Base-by-base conservation (phyloP, 2,888 invertebrate species). In the Caenorhabditis imperialis region DNA sequence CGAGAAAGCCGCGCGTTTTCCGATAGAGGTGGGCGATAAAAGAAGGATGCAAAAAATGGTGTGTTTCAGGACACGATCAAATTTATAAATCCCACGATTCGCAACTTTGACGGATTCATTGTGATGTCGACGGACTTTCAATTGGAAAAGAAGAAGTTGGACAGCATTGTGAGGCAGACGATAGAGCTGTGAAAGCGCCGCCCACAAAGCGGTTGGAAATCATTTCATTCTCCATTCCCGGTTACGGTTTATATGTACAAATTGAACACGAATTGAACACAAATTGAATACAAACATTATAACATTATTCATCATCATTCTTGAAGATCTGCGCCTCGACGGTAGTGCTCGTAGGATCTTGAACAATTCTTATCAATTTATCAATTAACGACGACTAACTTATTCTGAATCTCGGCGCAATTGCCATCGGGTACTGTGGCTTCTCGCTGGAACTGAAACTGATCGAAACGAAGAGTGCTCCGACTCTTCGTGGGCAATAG, bases 1-100 rank as follows among this genome's bases (percentile, higher is more conserved):
- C 18, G 83, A 86, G 53, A 82, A 83, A 55, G 86, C 86, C 40
- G 71, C 84, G 18, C 84, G 84, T n/a, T 84, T 83, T 65, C 87
- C 87, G 12, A 55, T 85, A n/a, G 79, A 83, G 75, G 86, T 83
- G 53, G 40, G 48, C 3, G 25, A 14, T 30, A 27, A n/a, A n/a
- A 48, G 20, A 53, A 12, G 20, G n/a, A 53, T 16, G 18, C 27
- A 35, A 45, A 47, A 27, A 27, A 30, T 18, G 27, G n/a, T n/a
- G n/a, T n/a, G n/a, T n/a, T n/a, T 12, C 55, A 86, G 85, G 86
- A 84, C 22, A 78, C 82, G 7, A 81, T 86, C 10, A 81, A 74
- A 25, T 84, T 86, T 25, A 75, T 85, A 8, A 54, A 81, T 20
- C 85, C 85, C 4, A 62, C 63, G 22, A 62, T 86, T 7, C 63